Percentiles rank a stretch among this genome's conserved stretches.
phyloP scores from a whole-genome alignment of 92 coral and sea anemone species.

The Porites divaricata region DNA sequence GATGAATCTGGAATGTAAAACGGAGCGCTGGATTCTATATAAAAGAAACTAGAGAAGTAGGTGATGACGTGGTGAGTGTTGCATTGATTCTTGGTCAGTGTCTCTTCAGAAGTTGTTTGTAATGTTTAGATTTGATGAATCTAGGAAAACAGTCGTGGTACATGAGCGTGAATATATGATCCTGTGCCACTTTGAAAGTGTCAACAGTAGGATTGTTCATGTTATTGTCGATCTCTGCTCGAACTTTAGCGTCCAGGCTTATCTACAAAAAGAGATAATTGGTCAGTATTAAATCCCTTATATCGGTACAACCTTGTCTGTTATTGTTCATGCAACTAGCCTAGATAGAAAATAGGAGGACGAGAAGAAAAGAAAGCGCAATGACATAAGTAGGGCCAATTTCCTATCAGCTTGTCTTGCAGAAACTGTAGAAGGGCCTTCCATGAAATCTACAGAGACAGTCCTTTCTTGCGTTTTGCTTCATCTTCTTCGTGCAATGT shows the following conservation, averaged over 20 bases:
- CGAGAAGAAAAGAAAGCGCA: too few relatives aligned
- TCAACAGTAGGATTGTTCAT: conserved; percentile 88
- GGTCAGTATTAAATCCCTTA: not conserved
- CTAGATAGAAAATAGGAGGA: too few relatives aligned
- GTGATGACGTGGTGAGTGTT: not conserved
- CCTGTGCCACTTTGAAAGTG: conserved; percentile 91
- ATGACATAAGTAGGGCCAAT: too few relatives aligned
- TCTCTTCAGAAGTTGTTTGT: conserved; percentile 77
- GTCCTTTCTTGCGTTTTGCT: too few relatives aligned
- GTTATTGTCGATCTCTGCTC: conserved; percentile 85
- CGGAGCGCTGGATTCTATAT: not conserved
- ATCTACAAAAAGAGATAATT: conserved; percentile 52
- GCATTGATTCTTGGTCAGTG: conserved; percentile 24
- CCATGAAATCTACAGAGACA: too few relatives aligned
- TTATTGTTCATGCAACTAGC: too few relatives aligned
- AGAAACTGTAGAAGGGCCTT: too few relatives aligned
- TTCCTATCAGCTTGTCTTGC: too few relatives aligned
- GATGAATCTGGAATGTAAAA: not conserved
- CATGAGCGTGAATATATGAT: conserved; percentile 92
- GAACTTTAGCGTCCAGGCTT: conserved; percentile 93
- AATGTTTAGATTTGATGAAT: conserved; percentile 89
- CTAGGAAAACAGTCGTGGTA: conserved; percentile 94
- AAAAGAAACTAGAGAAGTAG: not conserved
- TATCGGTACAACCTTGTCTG: not conserved
- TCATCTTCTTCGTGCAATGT: too few relatives aligned